A percentile compares a stretch with the other conserved stretches of the same genome.
These are phyloP conservation scores for Zootoca vivipara DNA, from an alignment of 2,113 vertebrate genomes.

Conservation along the genomic window DNA sequence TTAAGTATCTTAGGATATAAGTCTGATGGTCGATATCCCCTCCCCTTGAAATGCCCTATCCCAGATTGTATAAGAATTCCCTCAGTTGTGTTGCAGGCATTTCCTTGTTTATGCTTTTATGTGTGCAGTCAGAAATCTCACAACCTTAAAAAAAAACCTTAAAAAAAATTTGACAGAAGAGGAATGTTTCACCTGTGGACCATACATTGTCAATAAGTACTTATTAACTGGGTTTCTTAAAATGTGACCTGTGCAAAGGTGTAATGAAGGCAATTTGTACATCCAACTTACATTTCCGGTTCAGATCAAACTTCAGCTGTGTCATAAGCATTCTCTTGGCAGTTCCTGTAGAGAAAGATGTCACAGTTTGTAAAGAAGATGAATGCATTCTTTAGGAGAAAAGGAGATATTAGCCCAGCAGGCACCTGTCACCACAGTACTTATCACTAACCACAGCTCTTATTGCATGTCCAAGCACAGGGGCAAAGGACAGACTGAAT, in stretches of 20 bases:
- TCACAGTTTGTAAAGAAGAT: background rate
- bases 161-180: background rate
- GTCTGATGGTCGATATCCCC: background rate
- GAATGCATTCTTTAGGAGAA: background rate
- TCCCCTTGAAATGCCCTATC: background rate
- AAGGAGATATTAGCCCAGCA: rapidly evolving
- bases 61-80: background rate
- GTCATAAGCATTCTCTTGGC: background rate
- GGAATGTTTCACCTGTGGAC: background rate
- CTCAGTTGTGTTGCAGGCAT: background rate
- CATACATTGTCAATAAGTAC: background rate
- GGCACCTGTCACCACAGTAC: background rate
- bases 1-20: background rate
- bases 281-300: background rate
- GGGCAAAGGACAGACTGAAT: background rate
- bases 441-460: background rate
- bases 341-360: background rate
- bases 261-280: background rate
- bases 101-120: background rate
- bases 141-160: background rate
- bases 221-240: background rate
- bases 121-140: background rate
- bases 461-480: background rate
- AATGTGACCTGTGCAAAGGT: background rate
- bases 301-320: background rate